Conservation (phyloP, 2,113 vertebrate species). For the Calyptommatus sinebrachiatus region DNA sequence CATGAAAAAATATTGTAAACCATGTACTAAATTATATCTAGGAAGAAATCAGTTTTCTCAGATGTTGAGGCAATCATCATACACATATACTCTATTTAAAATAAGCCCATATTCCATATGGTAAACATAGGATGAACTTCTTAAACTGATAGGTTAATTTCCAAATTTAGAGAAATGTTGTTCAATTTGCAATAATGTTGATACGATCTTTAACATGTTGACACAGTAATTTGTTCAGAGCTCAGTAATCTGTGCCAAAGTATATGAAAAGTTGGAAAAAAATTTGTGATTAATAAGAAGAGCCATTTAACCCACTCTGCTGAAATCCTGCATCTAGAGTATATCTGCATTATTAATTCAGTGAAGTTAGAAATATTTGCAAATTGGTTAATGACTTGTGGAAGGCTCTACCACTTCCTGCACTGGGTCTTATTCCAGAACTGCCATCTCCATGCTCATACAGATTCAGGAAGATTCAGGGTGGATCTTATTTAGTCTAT, state of each 20-base stretch:
- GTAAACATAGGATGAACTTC: neutral
- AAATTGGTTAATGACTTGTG: neutral
- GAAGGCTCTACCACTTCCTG: too few relatives aligned
- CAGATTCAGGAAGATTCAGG: neutral
- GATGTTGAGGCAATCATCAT: neutral
- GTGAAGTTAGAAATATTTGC: neutral
- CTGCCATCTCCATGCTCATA: neutral
- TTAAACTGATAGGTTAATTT: constrained; percentile 11
- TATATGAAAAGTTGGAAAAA: neutral
- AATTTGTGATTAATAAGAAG: constrained; percentile 1
- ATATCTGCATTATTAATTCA: neutral
- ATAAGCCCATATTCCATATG: constrained; percentile 7
- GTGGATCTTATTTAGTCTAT: too few relatives aligned
- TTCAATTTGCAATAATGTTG: neutral
- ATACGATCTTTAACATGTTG: constrained; percentile 9
- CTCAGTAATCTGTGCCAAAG: constrained; percentile 5
- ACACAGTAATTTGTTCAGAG: constrained; percentile 5
- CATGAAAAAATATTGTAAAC: neutral
- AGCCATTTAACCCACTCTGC: neutral
- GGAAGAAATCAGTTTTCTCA: constrained; percentile 4
- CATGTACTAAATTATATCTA: constrained; percentile 6
- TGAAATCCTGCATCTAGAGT: neutral
- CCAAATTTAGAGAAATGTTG: constrained; percentile 9
- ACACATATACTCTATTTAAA: neutral
- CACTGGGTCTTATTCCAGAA: neutral